Evolutionary conservation across 2,797 vertebrate genomes (phyloP).

Genomic region (Channallabes apus): DNA sequence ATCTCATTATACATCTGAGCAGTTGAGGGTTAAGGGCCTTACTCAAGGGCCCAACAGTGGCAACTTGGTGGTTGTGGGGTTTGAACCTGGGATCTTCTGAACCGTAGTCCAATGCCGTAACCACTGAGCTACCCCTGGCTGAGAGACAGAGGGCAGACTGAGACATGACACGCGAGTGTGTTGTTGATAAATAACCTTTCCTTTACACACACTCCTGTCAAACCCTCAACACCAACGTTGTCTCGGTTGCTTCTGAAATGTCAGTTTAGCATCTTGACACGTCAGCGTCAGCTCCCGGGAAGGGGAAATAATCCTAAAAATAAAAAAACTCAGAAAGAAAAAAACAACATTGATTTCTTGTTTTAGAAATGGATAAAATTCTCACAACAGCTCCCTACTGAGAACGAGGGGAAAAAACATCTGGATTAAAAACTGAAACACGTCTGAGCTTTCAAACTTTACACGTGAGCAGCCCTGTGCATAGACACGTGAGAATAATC

Average conservation of each 20-base stretch:
- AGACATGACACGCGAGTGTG: conserved; percentile 47
- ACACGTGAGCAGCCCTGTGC: neutral
- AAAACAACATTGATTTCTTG: neutral
- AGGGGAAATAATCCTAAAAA: neutral
- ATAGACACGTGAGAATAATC: neutral
- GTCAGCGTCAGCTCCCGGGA: conserved; percentile 49
- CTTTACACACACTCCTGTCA: conserved; percentile 44
- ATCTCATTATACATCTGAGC: too few species aligned
- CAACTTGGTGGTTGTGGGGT: too few species aligned
- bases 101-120: too few species aligned
- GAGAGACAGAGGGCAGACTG: conserved; percentile 42
- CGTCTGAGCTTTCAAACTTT: neutral
- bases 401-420: neutral
- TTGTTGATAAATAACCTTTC: conserved; percentile 57
- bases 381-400: neutral
- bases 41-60: too few species aligned
- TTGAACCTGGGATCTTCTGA: too few species aligned
- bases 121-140: too few species aligned
- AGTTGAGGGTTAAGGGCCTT: too few species aligned
- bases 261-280: conserved; percentile 57
- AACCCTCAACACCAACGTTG: conserved; percentile 38
- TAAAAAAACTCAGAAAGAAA: neutral
- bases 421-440: conserved; percentile 8
- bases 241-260: conserved; percentile 52
- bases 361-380: conserved; percentile 5